Evolutionary conservation across 2,888 invertebrate genomes (phyloP), one percentile per base, ranked within the genome.

Genomic region (Drosophila acutilabella): DNA sequence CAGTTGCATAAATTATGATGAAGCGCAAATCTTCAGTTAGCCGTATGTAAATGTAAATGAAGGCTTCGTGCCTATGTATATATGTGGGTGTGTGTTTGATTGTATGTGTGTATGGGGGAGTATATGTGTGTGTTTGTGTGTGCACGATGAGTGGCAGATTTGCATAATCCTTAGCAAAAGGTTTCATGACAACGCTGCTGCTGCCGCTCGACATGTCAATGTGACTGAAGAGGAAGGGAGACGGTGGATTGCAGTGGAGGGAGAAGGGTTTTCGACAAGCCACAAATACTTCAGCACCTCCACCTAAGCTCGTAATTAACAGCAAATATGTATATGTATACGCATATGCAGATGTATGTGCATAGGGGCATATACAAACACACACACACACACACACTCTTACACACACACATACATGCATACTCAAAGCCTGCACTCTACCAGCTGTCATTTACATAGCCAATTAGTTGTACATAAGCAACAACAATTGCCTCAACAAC

Each of bases 91-190:
- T 20, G 20, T 18, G 38, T 38, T 33, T 33, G 30, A 30, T 6
- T 5, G 30, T 30, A 13, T 4, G 51, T 50, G 42, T 44, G 51
- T 52, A 52, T 42, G 62, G n/a, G n/a, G n/a, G n/a, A 41, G 50
- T 48, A 50, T 50, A 40, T 50, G 48, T 45, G 33, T 57, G 57
- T 64, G 71, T 71, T 66, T 66, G 72, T 79, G 61, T 81, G 71
- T 78, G 79, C 80, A 76, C 71, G 81, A 83, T 86, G 84, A 83
- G 87, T 83, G 85, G 83, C 87, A 81, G 83, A 86, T 86, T 86
- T 86, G 83, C 85, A 86, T 86, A 86, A 86, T 86, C 87, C 85
- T 85, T 82, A 85, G 87, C 70, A 85, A 86, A 85, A 82, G 81
- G 87, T 87, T 85, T 85, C 85, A 87, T 87, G 87, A 87, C 81